Conservation (phyloP, 2,888 invertebrate genomes). For the Zaprionus obscuricornis region DNA sequence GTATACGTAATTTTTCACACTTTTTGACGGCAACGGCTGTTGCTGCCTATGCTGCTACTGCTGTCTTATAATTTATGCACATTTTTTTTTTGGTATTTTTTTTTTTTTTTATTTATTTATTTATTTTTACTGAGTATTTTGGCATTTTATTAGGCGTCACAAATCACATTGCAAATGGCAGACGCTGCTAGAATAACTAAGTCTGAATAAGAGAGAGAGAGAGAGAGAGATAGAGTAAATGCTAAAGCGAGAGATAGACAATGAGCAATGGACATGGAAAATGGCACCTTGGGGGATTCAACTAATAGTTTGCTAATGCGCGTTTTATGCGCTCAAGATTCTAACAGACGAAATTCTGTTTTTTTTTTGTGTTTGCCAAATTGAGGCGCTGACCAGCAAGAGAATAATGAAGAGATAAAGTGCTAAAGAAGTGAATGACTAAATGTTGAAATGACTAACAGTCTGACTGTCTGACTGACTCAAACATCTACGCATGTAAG, state of each 20-base stretch:
- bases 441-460: too few relatives aligned
- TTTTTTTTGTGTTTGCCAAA: conserved; percentile 24
- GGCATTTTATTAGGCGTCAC: conserved; percentile 64
- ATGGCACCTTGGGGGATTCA: conserved; percentile 60
- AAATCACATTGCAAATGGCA: conserved; percentile 65
- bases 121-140: conserved; percentile 57
- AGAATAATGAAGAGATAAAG: conserved; percentile 25
- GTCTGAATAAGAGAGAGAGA: not conserved
- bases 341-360: conserved; percentile 10
- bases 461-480: too few relatives aligned
- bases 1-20: conserved; percentile 66
- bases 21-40: conserved; percentile 22
- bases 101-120: conserved; percentile 53
- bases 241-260: not conserved
- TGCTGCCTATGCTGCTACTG: conserved; percentile 26
- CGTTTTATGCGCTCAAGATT: conserved; percentile 59
- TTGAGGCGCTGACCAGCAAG: conserved; percentile 33
- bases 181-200: conserved; percentile 18
- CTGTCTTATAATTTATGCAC: conserved; percentile 59
- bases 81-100: too few relatives aligned
- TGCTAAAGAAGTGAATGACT: not conserved
- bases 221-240: not conserved
- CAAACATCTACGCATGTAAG: too few relatives aligned
- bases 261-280: conserved; percentile 47
- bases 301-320: conserved; percentile 71